Base-by-base conservation (phyloP, 2,888 invertebrate species). In the Gari tellinella region DNA sequence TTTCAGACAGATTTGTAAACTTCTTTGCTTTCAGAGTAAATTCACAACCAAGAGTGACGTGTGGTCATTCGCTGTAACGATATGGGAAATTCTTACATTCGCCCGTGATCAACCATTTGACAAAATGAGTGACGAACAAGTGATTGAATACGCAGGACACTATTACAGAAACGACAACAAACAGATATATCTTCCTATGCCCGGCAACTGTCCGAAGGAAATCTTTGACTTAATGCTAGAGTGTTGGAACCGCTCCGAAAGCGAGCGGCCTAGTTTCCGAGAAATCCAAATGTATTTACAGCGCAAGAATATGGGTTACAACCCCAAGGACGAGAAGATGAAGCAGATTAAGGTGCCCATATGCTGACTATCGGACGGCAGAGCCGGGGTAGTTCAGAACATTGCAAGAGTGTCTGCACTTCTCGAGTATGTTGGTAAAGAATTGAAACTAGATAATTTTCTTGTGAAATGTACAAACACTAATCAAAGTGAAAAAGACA, bases 171-270 rank as follows among this genome's bases (percentile, higher is more conserved):
- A 95, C 88, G 94, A 91, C 94, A 94, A 95, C 88, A 94, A 90
- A 94, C 87, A 90, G 93, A 66, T 88, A 57, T 93, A 94, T 82
- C 93, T 96, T 56, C 94, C 95, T 26, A 94, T 95, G 76, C 97
- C 96, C 14, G 93, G 94, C 46, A 94, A 95, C 76, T 97, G 97
- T 92, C 96, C 97, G 46, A 94, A 95, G 82, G 97, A 97, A 92
- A 95, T 97, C 74, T 97, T 96, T 93, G 97, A 96, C 91, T 94
- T 97, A 82, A 96, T 97, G 96, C 95, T 95, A 85, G 97, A 97
- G 92, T 97, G 97, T 93, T 97, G 97, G 97, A 95, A 96, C 86
- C 94, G 96, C 60, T 95, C 95, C 86, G 95, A 96, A 58, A 93
- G 94, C 58, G 95, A 96, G 88, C 93, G 97, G 43, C 97, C 97